Evolutionary conservation across 2,888 invertebrate species (phyloP), one percentile per base, ranked within the genome.

Genomic region (Lycocerus yunnanus): DNA sequence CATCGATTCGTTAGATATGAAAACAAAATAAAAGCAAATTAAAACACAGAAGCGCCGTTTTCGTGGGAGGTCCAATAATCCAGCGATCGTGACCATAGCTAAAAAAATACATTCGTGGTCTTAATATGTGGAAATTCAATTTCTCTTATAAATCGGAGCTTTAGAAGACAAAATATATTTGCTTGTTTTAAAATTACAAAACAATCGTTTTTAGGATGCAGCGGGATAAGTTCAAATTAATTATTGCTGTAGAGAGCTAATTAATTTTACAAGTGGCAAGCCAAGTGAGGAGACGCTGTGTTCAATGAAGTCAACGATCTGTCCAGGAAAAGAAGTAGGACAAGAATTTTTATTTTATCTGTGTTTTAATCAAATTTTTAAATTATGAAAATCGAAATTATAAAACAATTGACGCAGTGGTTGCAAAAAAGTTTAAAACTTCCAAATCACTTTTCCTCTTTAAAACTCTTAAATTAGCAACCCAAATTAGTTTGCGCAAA

Each of bases 221-320:
- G 72, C 77, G 78, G 73, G 77, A 73, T 74, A 78, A 80, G 78
- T 80, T 78, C 77, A 72, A 78, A 79, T 75, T 82, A 80, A 82
- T 81, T n/a, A n/a, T n/a, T 82, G 81, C 78, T 77, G 80, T 74
- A 78, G 79, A 82, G 81, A 80, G 78, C 79, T 80, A 82, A 81
- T 82, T 82, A 82, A 80, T 76, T 79, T 79, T 77, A 75, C 77
- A 79, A 82, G 82, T 81, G 82, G 79, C 79, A 75, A 80, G 78
- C 80, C 77, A 78, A 81, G 81, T 78, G 79, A 77, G 80, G 82
- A 43, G 78, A 63, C 61, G 61, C 20, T 18, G 61, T 63, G 61
- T 63, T 18, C 20, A 10, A 63, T 63, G 79, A 80, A 81, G 81
- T 80, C 80, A 79, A 80, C 77, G 80, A 77, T 81, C 81, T 76